These are phyloP conservation scores for Zaprionus obscuricornis DNA, from an alignment of 2,888 invertebrate species.

Conservation along the genomic window DNA sequence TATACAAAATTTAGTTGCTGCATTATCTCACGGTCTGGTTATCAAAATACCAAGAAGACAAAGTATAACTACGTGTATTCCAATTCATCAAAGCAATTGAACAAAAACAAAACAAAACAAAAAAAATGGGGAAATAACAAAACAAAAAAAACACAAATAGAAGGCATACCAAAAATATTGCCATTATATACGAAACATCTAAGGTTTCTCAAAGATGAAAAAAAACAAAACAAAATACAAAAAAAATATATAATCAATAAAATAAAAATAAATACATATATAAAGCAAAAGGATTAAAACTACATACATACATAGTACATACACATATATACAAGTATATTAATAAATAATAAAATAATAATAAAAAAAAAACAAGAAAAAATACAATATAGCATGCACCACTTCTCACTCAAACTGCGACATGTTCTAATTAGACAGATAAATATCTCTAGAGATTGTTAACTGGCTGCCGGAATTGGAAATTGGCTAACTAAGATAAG, in stretches of 20 bases:
- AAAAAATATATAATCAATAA: slow-evolving; percentile 40
- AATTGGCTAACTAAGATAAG: slow-evolving; percentile 24
- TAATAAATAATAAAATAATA: slow-evolving; percentile 10
- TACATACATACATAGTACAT: slow-evolving; percentile 36
- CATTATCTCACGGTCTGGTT: slow-evolving; percentile 52
- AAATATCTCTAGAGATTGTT: slow-evolving; percentile 55
- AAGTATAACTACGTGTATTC: slow-evolving; percentile 70
- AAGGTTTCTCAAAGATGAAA: slow-evolving; percentile 67
- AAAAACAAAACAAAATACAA: slow-evolving; percentile 28
- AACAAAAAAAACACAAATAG: no score
- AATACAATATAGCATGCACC: slow-evolving; percentile 15
- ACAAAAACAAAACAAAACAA: no score
- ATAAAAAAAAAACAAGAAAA: background rate
- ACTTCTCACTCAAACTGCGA: slow-evolving; percentile 12
- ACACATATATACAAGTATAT: slow-evolving; percentile 38
- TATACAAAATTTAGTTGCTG: slow-evolving; percentile 47
- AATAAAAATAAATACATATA: no score
- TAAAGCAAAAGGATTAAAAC: slow-evolving; percentile 48
- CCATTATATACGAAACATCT: slow-evolving; percentile 69
- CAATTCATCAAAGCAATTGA: slow-evolving; percentile 77
- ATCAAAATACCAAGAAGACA: slow-evolving; percentile 29
- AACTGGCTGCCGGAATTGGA: slow-evolving; percentile 32
- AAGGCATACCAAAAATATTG: slow-evolving; percentile 33
- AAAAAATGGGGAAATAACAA: no score
- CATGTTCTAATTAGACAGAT: slow-evolving; percentile 49